Conservation (phyloP, 2,888 invertebrate species). For the Therioaphis trifolii region DNA sequence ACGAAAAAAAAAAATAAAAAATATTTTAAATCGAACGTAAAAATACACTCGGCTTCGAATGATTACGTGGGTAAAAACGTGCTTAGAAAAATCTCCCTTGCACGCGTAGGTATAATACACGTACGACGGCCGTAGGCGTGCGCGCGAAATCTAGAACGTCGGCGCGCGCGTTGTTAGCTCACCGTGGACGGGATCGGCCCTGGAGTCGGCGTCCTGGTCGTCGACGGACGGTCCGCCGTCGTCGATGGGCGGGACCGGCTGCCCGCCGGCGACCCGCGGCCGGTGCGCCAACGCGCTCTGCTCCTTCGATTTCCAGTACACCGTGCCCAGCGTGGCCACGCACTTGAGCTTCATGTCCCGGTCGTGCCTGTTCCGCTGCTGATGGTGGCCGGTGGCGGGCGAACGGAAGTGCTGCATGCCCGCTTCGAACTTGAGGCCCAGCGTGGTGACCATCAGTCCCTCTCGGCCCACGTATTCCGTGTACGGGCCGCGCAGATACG, state of each 20-base stretch:
- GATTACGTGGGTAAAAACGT: too few species aligned
- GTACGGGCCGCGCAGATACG: conserved; percentile 69
- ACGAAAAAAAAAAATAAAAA: too few species aligned
- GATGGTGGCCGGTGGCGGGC: neutral
- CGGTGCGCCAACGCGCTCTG: conserved; percentile 86
- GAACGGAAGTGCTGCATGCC: conserved; percentile 82
- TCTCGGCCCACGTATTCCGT: conserved; percentile 72
- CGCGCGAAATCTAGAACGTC: too few species aligned
- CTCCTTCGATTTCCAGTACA: conserved; percentile 89
- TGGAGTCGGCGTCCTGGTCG: conserved; percentile 71
- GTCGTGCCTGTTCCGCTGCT: conserved; percentile 67
- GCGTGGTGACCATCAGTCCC: conserved; percentile 81
- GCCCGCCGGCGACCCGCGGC: conserved; percentile 68
- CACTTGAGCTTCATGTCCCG: conserved; percentile 91
- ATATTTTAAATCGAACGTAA: too few species aligned
- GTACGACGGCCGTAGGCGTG: too few species aligned
- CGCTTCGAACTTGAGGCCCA: conserved; percentile 84
- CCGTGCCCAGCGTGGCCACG: conserved; percentile 86
- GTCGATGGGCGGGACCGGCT: conserved; percentile 77
- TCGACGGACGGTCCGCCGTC: conserved; percentile 79
- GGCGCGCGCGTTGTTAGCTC: too few species aligned
- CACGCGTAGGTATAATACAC: too few species aligned
- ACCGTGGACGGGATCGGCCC: conserved; percentile 83
- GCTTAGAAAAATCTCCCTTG: too few species aligned
- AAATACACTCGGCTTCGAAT: too few species aligned